Evolutionary conservation across 2,888 invertebrate species (phyloP), one percentile per base, ranked within the genome.

Genomic region (Drosophila peninsularis): DNA sequence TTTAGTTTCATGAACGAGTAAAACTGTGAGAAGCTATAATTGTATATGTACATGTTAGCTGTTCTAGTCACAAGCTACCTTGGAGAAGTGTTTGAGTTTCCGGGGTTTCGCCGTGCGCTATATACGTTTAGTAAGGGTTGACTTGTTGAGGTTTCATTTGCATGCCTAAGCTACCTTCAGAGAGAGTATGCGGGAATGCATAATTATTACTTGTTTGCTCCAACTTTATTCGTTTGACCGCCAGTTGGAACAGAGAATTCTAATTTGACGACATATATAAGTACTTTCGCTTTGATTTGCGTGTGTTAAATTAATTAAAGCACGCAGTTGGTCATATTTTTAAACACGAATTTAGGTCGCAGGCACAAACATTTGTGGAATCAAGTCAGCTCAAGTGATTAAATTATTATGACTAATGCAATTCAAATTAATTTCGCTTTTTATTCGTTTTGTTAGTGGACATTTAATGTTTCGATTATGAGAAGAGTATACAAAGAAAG

Each of bases 71-170:
- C 41, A 42, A 49, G 62, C 62, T 55, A 70, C 75, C 44, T 65
- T 68, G 57, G 68, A 45, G 64, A 71, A 77, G 45, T 77, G 70
- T 84, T 81, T 81, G 79, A 53, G 84, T 58, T 88, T 77, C 89
- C 77, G 87, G 65, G 78, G 66, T 71, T 72, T 65, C 19, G 52
- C 63, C 37, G 47, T 41, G n/a, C 11, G 44, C 44, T 64, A 17
- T 45, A 30, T 47, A 13, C 19, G 17, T 3, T 32, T 32, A n/a
- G 19, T 32, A 53, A 32, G 66, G 72, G 78, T 69, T 78, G 89
- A 89, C 89, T 87, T 84, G 85, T 84, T 78, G 88, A 89, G 83
- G 89, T 84, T 89, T 75, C 69, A 87, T 83, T 83, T 83, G 89
- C 89, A 83, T 89, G 78, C 84, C 21, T 66, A 53, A 49, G 39